These are phyloP conservation scores for Melanotaenia trifasciata DNA, from an alignment of 2,797 vertebrate genomes.

Conservation along the genomic window DNA sequence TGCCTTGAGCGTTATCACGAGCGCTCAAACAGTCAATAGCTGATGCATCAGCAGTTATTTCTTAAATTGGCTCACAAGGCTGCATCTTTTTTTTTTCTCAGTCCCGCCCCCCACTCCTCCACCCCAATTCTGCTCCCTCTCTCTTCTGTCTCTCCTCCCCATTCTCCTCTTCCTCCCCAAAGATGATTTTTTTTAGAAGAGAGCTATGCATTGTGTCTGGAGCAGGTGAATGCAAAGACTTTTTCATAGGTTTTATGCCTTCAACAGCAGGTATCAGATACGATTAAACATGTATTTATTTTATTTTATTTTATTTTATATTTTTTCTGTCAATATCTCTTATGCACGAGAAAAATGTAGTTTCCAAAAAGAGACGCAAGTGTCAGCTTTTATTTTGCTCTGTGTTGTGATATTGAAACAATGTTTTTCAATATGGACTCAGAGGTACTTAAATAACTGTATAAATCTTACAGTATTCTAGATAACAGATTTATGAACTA, in stretches of 20 bases:
- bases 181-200: constrained; percentile 88
- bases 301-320: no score
- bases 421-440: no score
- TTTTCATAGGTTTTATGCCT: background rate
- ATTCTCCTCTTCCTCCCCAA: constrained; percentile 76
- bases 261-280: background rate
- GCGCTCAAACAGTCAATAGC: constrained; percentile 95
- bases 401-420: background rate
- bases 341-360: no score
- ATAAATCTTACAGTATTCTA: background rate
- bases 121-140: constrained; percentile 65
- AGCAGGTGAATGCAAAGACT: constrained; percentile 74
- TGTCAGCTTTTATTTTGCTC: background rate
- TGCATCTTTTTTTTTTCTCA: constrained; percentile 84
- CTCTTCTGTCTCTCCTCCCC: constrained; percentile 51
- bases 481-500: background rate
- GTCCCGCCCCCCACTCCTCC: constrained; percentile 1
- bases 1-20: constrained; percentile 95
- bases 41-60: constrained; percentile 99
- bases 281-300: background rate
- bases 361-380: background rate
- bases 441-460: background rate
- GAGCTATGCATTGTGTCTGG: constrained; percentile 87
- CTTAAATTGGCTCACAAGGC: constrained; percentile 96
- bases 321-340: background rate